phyloP scores from a whole-genome alignment of 2,888 invertebrate genomes.

The Tachystola acroxantha region DNA sequence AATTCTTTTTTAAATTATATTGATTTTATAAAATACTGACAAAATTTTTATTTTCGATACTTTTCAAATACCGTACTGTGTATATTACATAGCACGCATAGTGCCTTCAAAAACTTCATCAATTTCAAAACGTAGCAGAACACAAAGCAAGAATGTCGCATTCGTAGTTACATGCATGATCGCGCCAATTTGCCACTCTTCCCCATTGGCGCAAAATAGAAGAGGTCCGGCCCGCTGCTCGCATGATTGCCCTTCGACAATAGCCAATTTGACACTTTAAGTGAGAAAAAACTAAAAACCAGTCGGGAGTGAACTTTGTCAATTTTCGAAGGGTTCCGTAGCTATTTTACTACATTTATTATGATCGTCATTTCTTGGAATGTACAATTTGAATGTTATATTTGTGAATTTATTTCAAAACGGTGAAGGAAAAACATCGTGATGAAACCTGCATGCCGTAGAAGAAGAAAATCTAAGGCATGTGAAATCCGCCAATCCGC shows the following conservation, averaged over 20 bases:
- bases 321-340: neutral
- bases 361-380: no score
- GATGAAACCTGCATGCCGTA: no score
- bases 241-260: conserved; percentile 54
- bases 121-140: conserved; percentile 24
- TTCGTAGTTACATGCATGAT: conserved; percentile 29
- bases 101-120: neutral
- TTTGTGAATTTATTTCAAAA: no score
- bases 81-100: no score
- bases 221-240: conserved; percentile 26
- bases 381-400: no score
- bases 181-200: conserved; percentile 23
- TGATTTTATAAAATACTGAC: no score
- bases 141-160: conserved; percentile 37
- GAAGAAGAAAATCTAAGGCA: no score
- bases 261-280: conserved; percentile 69
- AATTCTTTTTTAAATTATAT: no score
- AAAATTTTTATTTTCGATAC: no score
- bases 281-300: conserved; percentile 39
- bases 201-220: conserved; percentile 25
- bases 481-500: no score
- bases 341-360: neutral
- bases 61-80: no score
- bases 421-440: no score
- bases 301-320: neutral